These are phyloP conservation scores for Halcyon leucocephala DNA, from an alignment of 2,797 vertebrate species.

Conservation along the genomic window DNA sequence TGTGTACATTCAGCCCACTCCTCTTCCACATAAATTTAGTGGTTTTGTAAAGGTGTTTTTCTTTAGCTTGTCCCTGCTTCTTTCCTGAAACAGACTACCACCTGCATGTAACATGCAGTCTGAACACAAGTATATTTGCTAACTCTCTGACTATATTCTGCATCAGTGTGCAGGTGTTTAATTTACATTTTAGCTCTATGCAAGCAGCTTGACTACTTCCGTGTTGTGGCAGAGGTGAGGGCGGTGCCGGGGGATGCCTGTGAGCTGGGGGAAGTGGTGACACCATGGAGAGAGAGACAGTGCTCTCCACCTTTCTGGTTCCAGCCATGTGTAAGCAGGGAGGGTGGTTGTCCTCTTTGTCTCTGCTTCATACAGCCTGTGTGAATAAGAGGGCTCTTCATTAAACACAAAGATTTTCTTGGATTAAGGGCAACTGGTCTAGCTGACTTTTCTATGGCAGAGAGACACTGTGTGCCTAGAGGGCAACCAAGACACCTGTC, in stretches of 20 bases:
- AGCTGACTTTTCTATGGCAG: not conserved
- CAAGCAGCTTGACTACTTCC: fast-evolving
- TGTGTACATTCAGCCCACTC: not conserved
- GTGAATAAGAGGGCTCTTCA: not conserved
- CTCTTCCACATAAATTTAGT: not conserved
- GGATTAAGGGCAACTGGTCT: not conserved
- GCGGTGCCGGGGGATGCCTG: fast-evolving
- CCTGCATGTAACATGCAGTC: fast-evolving
- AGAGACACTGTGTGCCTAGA: not conserved
- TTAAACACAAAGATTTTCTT: not conserved
- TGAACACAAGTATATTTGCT: fast-evolving
- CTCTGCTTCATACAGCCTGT: fast-evolving
- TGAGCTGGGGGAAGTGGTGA: not conserved
- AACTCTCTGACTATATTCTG: fast-evolving
- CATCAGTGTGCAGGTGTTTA: not conserved
- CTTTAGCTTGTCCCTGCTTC: not conserved
- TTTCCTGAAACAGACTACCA: not conserved
- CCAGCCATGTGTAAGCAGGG: not conserved
- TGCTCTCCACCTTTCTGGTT: not conserved
- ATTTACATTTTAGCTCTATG: not conserved
- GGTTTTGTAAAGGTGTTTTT: not conserved
- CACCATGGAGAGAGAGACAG: not conserved
- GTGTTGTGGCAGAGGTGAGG: fast-evolving
- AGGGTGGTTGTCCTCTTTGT: not conserved
- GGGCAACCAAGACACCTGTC: not conserved